phyloP scores from a whole-genome alignment of 2,797 vertebrate species.

The Leptodactylus fallax region DNA sequence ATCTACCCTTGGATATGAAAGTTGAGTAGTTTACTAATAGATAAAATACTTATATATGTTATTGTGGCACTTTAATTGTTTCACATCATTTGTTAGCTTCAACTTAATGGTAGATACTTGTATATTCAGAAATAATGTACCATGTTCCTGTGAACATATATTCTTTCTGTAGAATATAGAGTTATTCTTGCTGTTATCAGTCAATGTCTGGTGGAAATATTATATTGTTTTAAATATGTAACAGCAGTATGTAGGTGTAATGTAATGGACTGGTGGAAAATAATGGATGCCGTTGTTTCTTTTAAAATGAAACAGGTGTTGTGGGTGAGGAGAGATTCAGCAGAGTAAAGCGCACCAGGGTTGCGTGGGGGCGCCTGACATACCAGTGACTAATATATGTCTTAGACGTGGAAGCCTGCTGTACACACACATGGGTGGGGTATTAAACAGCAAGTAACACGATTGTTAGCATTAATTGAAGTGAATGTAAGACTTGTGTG shows the following conservation, averaged over 20 bases:
- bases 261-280: neutral
- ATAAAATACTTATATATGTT: neutral
- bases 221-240: conserved; percentile 37
- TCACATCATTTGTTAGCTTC: neutral
- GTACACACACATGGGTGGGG: neutral
- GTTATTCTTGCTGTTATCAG: neutral
- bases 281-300: conserved; percentile 26
- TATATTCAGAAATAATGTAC: neutral
- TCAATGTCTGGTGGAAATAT: conserved; percentile 11
- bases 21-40: neutral
- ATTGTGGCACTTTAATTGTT: neutral
- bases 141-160: neutral
- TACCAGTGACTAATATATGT: neutral
- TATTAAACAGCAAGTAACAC: neutral
- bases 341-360: neutral
- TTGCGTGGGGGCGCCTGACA: neutral
- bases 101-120: neutral
- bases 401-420: neutral
- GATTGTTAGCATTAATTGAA: neutral
- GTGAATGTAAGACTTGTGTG: neutral
- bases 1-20: neutral
- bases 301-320: conserved; percentile 42
- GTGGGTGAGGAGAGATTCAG: conserved; percentile 13
- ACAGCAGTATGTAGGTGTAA: conserved; percentile 34
- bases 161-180: neutral